phyloP scores from a whole-genome alignment of 1,140 invertebrate species.

The Sitodiplosis mosellana region DNA sequence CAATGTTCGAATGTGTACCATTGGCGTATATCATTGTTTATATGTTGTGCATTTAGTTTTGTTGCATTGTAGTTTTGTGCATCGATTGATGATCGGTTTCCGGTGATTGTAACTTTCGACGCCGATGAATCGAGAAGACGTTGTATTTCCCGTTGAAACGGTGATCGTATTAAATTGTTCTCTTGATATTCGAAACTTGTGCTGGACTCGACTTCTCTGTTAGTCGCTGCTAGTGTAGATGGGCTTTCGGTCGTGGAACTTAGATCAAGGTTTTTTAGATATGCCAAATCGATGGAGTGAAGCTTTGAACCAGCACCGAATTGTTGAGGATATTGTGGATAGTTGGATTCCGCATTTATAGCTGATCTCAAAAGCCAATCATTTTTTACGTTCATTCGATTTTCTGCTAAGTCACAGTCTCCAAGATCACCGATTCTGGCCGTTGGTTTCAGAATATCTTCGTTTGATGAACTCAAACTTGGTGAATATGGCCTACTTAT shows the following conservation, averaged over 20 bases:
- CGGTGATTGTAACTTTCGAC: conserved; percentile 2
- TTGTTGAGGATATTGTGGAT: background rate
- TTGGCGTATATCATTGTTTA: too few species aligned
- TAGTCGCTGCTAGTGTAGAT: conserved; percentile 26
- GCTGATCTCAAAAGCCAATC: conserved; percentile 17
- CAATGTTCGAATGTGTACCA: too few species aligned
- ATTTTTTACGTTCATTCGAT: conserved; percentile 10
- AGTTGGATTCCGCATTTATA: background rate
- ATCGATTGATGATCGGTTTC: background rate
- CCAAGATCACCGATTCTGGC: conserved; percentile 9
- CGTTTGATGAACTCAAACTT: conserved; percentile 59
- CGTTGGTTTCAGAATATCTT: conserved; percentile 57
- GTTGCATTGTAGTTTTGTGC: too few species aligned
- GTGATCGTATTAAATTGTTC: conserved; percentile 19
- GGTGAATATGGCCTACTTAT: conserved; percentile 58
- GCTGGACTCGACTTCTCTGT: conserved; percentile 35
- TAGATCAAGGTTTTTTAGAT: conserved; percentile 21
- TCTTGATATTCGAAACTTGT: conserved; percentile 38
- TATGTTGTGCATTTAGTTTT: too few species aligned
- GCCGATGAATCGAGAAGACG: conserved; percentile 37
- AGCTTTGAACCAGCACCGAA: conserved; percentile 5
- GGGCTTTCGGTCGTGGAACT: conserved; percentile 26
- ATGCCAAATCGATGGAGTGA: conserved; percentile 10
- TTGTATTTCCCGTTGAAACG: conserved; percentile 53
- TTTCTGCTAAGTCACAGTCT: too few species aligned